Evolutionary conservation across 2,888 invertebrate species (phyloP), one percentile per base, ranked within the genome.

Genomic region (Plagodis dolabraria): DNA sequence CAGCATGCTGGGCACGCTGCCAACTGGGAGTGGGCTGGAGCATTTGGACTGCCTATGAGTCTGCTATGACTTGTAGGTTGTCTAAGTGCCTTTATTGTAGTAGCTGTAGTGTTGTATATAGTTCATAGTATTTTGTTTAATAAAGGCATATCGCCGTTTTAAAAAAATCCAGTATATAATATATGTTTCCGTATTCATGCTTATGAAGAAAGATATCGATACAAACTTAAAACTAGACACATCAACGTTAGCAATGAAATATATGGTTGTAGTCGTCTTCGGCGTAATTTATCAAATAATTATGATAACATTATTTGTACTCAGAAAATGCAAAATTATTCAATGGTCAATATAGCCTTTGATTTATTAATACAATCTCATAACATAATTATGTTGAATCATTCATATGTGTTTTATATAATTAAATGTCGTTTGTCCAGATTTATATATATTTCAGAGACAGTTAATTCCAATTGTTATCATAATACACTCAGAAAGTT

Each of bases 181-280:
- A 7, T 40, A 8, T 7, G n/a, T 54, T 9, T 42, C 6, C 5
- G 22, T 47, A n/a, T 54, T 34, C 5, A 54, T 54, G 35, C 42
- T 11, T 40, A 42, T 47, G 12, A 47, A 42, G 8, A 47, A 33
- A 12, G 2, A 42, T 7, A 38, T 47, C 12, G 53, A 54, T 40
- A 42, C 34, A 7, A 42, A 38, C 9, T 38, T 38, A 8, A 8
- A 6, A 38, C 7, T 8, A 8, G 9, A 38, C 5, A 38, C 5
- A 38, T 9, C 9, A 10, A 8, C 7, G 38, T 8, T 38, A 7
- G 9, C 5, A 38, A 38, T 38, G 6, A 38, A 38, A 38, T 9
- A 38, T 9, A 5, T 38, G 38, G 9, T 38, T 9, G 9, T 38
- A 9, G 38, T 38, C 7, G 5, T 5, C 8, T 38, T 10, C 9